Base-by-base conservation (phyloP, 2,888 invertebrate genomes). In the Ernsta delagoae region DNA sequence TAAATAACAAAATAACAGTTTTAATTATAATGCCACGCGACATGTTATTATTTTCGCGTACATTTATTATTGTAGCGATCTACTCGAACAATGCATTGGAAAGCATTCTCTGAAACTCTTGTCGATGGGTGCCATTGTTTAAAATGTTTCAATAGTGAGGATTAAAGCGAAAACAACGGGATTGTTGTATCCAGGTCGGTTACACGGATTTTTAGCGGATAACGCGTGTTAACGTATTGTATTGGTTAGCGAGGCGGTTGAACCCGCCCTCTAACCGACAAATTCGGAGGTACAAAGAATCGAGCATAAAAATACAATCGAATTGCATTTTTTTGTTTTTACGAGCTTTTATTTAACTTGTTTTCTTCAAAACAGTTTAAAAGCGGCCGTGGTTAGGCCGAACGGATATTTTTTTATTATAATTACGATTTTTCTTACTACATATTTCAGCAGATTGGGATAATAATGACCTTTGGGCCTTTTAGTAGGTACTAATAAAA, bases 191-290 rank as follows among this genome's bases (percentile, higher is more conserved):
- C 50, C 50, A 50, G 50, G 50, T 50, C 50, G 16, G 50, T 50
- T 16, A 50, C 12, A 50, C 7, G 16, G 50, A 8, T 48, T 48
- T 7, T 16, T 16, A 48, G 50, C 50, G 7, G 16, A 50, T 50
- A 50, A 50, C 50, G n/a, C 7, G 5, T 12, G 48, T 48, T 48
- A 12, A 48, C 12, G n/a, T 12, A 16, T 16, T 50, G 50, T 16
- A 50, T 50, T 50, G 50, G 50, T 50, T 50, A 50, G 50, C 16
- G 50, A 50, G 50, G 50, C 50, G 48, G 12, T 48, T 48, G 48
- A 48, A 48, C 48, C 12, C 12, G 12, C 12, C 48, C 12, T 16
- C 9, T 48, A 48, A 48, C 12, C 4, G 3, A 24, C 24, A 24
- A 24, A 24, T 24, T 24, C 24, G 3, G 24, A 24, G 24, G 24